Evolutionary conservation across 1,140 invertebrate genomes (phyloP).

Genomic region (Xylocopa sonorina): DNA sequence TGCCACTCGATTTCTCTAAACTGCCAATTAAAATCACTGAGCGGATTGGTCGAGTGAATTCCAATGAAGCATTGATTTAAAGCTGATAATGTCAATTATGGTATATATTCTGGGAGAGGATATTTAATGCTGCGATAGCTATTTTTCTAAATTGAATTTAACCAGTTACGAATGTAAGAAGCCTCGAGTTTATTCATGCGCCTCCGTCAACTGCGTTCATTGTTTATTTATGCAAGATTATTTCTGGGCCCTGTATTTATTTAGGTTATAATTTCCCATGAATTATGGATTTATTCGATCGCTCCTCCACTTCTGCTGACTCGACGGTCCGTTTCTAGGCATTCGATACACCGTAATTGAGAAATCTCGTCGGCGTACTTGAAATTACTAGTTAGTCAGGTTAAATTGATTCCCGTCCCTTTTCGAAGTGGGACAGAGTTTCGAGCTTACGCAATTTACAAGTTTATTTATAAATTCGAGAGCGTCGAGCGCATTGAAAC

Average conservation of each 20-base stretch:
- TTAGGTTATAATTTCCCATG: not conserved
- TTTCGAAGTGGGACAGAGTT: not conserved
- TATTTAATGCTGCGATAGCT: not conserved
- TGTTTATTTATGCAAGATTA: not conserved
- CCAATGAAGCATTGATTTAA: no score
- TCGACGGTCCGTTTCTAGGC: not conserved
- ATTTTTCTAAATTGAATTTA: not conserved
- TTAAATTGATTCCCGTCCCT: not conserved
- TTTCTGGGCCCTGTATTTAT: not conserved
- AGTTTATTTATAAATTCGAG: not conserved
- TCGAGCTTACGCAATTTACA: not conserved
- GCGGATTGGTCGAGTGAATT: no score
- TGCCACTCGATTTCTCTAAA: no score
- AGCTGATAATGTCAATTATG: no score
- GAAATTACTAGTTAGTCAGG: constrained; percentile 5
- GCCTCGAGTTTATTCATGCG: not conserved
- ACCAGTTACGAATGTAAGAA: not conserved
- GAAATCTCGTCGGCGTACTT: not conserved
- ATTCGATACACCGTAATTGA: not conserved
- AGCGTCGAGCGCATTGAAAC: no score
- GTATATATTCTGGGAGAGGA: not conserved
- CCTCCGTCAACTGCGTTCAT: not conserved
- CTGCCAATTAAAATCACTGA: no score
- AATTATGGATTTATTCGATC: not conserved
- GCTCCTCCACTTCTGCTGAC: not conserved